These are phyloP conservation scores for Monomorium pharaonis DNA, from an alignment of 1,140 invertebrate genomes.

Conservation along the genomic window DNA sequence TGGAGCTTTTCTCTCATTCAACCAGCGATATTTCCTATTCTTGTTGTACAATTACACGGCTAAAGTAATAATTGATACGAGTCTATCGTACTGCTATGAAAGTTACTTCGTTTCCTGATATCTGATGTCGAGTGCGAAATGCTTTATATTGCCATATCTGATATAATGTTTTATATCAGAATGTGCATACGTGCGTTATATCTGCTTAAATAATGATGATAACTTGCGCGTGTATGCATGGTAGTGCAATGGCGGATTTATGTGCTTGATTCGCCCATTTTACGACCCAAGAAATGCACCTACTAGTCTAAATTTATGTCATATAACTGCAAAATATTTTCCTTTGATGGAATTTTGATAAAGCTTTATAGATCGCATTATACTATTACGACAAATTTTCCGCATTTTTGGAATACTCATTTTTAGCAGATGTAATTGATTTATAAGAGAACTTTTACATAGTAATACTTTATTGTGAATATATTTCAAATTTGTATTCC, in stretches of 20 bases:
- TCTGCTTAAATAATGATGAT: constrained; percentile 68
- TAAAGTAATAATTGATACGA: constrained; percentile 67
- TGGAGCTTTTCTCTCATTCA: not conserved
- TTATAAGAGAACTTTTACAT: not conserved
- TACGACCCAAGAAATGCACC: constrained; percentile 58
- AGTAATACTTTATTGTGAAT: not conserved
- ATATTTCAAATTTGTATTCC: not conserved
- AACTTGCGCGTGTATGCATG: not conserved
- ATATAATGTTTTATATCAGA: too few relatives aligned
- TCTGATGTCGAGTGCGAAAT: not conserved
- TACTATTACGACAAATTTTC: not conserved
- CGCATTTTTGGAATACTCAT: not conserved
- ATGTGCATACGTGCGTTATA: not conserved
- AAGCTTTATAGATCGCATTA: constrained; percentile 31
- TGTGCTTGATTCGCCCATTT: constrained; percentile 59
- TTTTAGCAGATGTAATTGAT: not conserved
- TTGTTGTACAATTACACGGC: constrained; percentile 68
- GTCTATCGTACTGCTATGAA: constrained; percentile 48
- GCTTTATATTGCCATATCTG: not conserved
- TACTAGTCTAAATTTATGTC: constrained; percentile 56
- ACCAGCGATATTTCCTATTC: constrained; percentile 13
- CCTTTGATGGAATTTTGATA: constrained; percentile 37
- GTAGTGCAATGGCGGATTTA: constrained; percentile 55
- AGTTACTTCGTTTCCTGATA: constrained; percentile 42
- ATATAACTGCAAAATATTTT: constrained; percentile 64